These are phyloP conservation scores for Scolopax rusticola DNA, from an alignment of 2,797 vertebrate species.

Conservation along the genomic window DNA sequence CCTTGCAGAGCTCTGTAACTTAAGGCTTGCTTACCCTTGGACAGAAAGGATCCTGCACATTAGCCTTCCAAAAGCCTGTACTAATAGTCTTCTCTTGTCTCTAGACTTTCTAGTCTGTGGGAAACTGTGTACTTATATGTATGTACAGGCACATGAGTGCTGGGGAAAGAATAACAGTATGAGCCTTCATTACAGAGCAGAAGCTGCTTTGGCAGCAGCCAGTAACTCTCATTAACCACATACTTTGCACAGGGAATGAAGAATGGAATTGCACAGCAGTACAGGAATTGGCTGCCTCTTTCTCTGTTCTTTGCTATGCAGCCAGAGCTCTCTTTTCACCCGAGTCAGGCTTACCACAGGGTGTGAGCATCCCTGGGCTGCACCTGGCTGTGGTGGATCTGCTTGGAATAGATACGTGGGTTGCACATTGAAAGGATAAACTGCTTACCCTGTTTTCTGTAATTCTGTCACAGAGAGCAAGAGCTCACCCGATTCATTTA, in stretches of 20 bases:
- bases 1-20: not conserved
- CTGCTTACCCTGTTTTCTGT: constrained; percentile 12
- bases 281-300: not conserved
- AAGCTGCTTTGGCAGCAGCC: not conserved
- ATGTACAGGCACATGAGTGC: not conserved
- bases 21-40: not conserved
- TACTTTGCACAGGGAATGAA: not conserved
- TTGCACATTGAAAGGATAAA: constrained; percentile 3
- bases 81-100: not conserved
- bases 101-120: not conserved
- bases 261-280: not conserved
- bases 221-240: not conserved
- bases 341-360: not conserved
- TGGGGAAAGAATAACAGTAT: not conserved
- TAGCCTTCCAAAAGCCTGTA: not conserved
- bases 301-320: not conserved
- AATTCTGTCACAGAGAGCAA: constrained; percentile 20
- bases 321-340: not conserved
- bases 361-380: not conserved
- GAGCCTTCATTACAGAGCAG: not conserved
- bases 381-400: not conserved
- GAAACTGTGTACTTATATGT: rapidly evolving
- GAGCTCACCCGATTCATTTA: constrained; percentile 16
- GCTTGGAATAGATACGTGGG: not conserved
- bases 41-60: not conserved